Evolutionary conservation across 2,888 invertebrate species (phyloP), one percentile per base, ranked within the genome.

Genomic region (Odontocerum albicorne): DNA sequence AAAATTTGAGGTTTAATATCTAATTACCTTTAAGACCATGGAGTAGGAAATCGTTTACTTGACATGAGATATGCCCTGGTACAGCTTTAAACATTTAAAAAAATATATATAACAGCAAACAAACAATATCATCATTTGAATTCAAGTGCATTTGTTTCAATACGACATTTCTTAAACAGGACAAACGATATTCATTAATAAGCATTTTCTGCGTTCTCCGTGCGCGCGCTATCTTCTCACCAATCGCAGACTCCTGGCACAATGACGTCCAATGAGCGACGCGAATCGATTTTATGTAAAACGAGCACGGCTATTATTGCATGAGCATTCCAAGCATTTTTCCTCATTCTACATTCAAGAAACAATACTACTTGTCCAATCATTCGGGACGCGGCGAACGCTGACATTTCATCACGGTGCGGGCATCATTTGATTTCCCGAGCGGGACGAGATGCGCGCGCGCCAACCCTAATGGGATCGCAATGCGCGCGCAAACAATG

Each of bases 311-410:
- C 38, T 36, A 43, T 42, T 52, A n/a, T n/a, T n/a, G n/a, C n/a
- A n/a, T n/a, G n/a, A 39, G 53, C 55, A 59, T 59, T 56, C 55
- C 49, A 31, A 22, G 44, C 44, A 35, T 46, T 46, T 56, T 50
- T 43, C 39, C 40, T 56, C 52, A 55, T 59, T 50, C 46, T 57
- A 54, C 57, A 55, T 60, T 58, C 55, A 40, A 44, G 55, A 60
- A 55, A 60, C 60, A 60, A 60, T 60, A 60, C 57, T 42, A 50
- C 50, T 50, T 50, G 57, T 57, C 45, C 60, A 60, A 57, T 60
- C 60, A 60, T 55, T 55, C 55, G 52, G 47, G 44, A 43, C 20
- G 39, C 32, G 46, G 21, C 44, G 55, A 45, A 54, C 51, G 38
- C 38, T 60, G 60, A 60, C 60, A 44, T 49, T 49, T 50, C 58